phyloP scores from a whole-genome alignment of 1,140 invertebrate genomes.

The Drosophila nebulosa region DNA sequence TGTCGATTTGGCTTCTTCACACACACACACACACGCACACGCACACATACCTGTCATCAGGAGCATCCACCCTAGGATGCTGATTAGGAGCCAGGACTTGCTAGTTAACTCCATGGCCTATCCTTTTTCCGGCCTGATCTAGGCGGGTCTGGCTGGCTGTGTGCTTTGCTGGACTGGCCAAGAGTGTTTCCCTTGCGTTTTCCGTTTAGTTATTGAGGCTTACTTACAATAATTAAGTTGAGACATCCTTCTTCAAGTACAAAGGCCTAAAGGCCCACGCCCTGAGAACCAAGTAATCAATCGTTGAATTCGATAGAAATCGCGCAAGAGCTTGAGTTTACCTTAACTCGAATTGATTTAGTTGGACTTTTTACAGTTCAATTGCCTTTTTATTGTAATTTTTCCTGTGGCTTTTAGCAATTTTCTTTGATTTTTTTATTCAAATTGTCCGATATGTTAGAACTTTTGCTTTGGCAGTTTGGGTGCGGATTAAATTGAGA shows the following conservation, averaged over 20 bases:
- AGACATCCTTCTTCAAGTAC: background rate
- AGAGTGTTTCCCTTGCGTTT: background rate
- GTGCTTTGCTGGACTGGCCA: background rate
- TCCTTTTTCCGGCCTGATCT: slow-evolving; percentile 6
- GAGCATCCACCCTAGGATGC: slow-evolving; percentile 53
- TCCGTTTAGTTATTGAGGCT: background rate
- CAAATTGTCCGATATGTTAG: slow-evolving; percentile 43
- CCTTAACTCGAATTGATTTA: background rate
- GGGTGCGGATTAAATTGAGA: slow-evolving; percentile 67
- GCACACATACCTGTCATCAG: slow-evolving; percentile 64
- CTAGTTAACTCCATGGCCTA: slow-evolving; percentile 37
- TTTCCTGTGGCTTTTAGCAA: slow-evolving; percentile 11
- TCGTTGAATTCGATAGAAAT: background rate
- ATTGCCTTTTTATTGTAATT: slow-evolving; percentile 24
- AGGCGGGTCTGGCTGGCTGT: background rate
- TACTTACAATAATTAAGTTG: background rate
- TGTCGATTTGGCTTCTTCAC: background rate
- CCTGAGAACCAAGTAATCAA: background rate
- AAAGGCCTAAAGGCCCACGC: background rate
- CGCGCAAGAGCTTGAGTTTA: background rate
- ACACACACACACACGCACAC: slow-evolving; percentile 14
- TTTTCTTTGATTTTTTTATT: slow-evolving; percentile 19
- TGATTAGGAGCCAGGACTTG: slow-evolving; percentile 49
- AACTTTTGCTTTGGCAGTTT: slow-evolving; percentile 59
- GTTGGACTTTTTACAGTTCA: background rate